phyloP scores from a whole-genome alignment of 2,797 vertebrate species.

The Pygocentrus nattereri region DNA sequence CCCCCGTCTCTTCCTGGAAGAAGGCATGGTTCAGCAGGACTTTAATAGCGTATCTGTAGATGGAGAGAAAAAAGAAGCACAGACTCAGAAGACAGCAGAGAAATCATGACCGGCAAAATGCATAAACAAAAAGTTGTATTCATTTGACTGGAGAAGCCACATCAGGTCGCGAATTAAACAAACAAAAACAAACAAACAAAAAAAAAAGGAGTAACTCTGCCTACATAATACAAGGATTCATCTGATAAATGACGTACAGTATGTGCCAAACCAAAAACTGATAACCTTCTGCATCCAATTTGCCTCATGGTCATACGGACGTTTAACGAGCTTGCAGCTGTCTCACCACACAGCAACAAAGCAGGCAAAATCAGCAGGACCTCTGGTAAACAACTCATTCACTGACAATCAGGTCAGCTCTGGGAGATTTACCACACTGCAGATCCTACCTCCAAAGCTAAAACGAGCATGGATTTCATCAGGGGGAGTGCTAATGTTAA shows the following conservation, averaged over 20 bases:
- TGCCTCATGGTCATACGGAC: slow-evolving; percentile 32
- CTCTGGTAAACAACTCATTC: neutral
- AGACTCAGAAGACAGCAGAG: neutral
- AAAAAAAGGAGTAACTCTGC: neutral
- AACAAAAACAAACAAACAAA: neutral
- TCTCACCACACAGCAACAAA: neutral
- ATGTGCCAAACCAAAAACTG: neutral
- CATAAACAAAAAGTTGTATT: neutral
- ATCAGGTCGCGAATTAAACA: neutral
- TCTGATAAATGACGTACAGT: neutral
- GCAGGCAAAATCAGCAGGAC: neutral
- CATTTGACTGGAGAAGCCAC: neutral
- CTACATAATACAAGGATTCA: neutral
- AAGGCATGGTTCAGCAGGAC: slow-evolving; percentile 98
- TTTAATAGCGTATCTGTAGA: slow-evolving; percentile 92
- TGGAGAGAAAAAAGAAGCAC: neutral
- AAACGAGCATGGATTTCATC: neutral
- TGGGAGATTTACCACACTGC: neutral
- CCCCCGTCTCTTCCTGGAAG: slow-evolving; percentile 98
- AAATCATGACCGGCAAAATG: slow-evolving; percentile 7
- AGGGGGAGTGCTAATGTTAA: neutral
- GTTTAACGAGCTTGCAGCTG: slow-evolving; percentile 2
- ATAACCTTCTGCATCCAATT: slow-evolving; percentile 2
- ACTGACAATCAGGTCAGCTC: neutral
- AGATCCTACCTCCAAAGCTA: neutral